Evolutionary conservation across 2,888 invertebrate species (phyloP), one percentile per base, ranked within the genome.

Genomic region (Idaea biselata): DNA sequence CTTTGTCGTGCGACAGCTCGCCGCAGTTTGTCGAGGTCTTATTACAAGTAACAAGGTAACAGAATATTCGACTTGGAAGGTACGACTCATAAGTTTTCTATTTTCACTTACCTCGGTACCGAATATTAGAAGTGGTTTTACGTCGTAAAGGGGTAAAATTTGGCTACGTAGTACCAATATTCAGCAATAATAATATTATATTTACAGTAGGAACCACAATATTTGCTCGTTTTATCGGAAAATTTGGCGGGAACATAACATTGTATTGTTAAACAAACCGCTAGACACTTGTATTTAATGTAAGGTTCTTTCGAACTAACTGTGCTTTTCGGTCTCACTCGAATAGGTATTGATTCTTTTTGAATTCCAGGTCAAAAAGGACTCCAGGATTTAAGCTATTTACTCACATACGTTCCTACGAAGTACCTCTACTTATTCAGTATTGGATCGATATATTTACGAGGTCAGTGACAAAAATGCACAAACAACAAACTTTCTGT

Each of bases 241-340:
- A 70, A 67, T 72, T 64, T 60, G 60, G 53, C 31, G 53, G 58
- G 59, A 59, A 60, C 63, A 64, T 72, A 68, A 72, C 70, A 72
- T 72, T 68, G 66, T 72, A 72, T 70, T 68, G 67, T 69, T 66
- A 66, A 25, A 69, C 69, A 69, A 61, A 62, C 69, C 64, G 65
- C 64, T 58, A 64, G 58, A 60, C 61, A 64, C 60, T 55, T 16
- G 32, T 63, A 61, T 55, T 25, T 59, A 60, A 62, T 58, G 59
- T 60, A 60, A 61, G 58, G 44, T 44, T 44, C 11, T 44, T 44
- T 44, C 11, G 11, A 44, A 44, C 25, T n/a, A n/a, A n/a, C n/a
- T n/a, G n/a, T n/a, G n/a, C n/a, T n/a, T n/a, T n/a, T n/a, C n/a
- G n/a, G n/a, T n/a, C n/a, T n/a, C n/a, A n/a, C n/a, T n/a, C n/a